Percentiles rank a stretch among this genome's conserved stretches.
These are phyloP conservation scores for Gambusia yucatana DNA, from an alignment of 2,797 vertebrate species.

Conservation along the genomic window DNA sequence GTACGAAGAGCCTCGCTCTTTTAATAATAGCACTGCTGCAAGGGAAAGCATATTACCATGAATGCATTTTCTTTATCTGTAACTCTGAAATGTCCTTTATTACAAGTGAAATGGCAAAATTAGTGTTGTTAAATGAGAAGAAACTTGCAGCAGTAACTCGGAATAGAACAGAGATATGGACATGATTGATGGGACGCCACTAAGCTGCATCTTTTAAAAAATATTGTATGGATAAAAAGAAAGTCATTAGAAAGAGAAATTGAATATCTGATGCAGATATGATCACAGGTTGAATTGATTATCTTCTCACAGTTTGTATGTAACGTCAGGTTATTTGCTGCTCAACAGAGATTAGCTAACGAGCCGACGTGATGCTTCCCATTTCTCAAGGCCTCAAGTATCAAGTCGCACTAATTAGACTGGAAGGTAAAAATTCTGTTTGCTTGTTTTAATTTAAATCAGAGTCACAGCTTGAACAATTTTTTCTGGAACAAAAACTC, in stretches of 20 bases:
- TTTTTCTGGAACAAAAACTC: slow-evolving; percentile 29
- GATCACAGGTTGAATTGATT: slow-evolving; percentile 19
- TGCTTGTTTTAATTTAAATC: background rate
- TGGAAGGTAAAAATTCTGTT: background rate
- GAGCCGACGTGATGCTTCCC: slow-evolving; percentile 19
- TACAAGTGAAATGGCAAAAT: slow-evolving; percentile 5
- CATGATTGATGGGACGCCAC: background rate
- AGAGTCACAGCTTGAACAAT: slow-evolving; percentile 6
- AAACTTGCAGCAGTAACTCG: background rate
- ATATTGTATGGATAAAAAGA: background rate
- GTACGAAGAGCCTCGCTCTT: slow-evolving; percentile 18
- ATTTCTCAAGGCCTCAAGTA: slow-evolving; percentile 31
- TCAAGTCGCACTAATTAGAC: slow-evolving; percentile 8
- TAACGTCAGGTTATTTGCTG: slow-evolving; percentile 7
- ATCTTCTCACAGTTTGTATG: background rate
- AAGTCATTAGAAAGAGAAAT: slow-evolving; percentile 7
- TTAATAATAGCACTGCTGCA: slow-evolving; percentile 12
- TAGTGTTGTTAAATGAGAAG: background rate
- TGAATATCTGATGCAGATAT: background rate
- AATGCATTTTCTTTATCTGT: background rate
- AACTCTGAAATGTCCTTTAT: slow-evolving; percentile 15
- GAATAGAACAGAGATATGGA: too few relatives aligned
- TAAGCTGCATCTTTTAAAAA: background rate
- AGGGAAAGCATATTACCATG: slow-evolving; percentile 7
- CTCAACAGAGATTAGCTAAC: slow-evolving; percentile 41